phyloP scores from a whole-genome alignment of 2,888 invertebrate genomes.

The Athripsodes cinereus region DNA sequence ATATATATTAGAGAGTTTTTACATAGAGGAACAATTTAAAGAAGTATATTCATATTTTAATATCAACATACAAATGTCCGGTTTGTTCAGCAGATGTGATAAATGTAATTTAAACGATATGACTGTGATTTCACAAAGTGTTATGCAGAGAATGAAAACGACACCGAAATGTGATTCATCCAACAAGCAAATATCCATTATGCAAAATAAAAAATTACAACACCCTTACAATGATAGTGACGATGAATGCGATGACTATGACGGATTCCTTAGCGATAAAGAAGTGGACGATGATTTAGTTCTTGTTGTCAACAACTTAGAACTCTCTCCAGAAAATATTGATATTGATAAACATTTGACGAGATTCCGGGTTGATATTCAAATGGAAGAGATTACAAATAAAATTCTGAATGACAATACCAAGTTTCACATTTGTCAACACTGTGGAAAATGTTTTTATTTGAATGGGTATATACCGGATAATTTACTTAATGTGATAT shows the following conservation, averaged over 20 bases:
- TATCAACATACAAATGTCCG: conserved; percentile 1
- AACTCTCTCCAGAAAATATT: conserved; percentile 32
- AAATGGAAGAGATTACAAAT: conserved; percentile 46
- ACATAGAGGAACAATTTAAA: conserved; percentile 15
- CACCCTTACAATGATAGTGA: not conserved
- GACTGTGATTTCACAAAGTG: not conserved
- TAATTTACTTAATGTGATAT: conserved; percentile 7
- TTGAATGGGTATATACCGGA: conserved; percentile 35
- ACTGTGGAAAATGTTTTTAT: conserved; percentile 74
- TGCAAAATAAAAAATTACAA: not conserved
- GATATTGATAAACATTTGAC: conserved; percentile 44
- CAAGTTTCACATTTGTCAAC: conserved; percentile 61
- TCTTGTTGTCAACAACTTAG: not conserved
- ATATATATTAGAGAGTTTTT: conserved; percentile 11
- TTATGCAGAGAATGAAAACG: conserved; percentile 7
- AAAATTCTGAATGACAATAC: conserved; percentile 43
- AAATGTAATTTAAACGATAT: conserved; percentile 18
- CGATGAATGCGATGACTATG: conserved; percentile 7
- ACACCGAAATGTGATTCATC: not conserved
- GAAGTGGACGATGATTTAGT: conserved; percentile 36
- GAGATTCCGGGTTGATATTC: conserved; percentile 49
- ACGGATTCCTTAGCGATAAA: conserved; percentile 29
- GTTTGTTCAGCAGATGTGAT: conserved; percentile 18
- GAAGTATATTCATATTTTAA: conserved; percentile 18
- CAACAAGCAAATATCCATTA: not conserved